Evolutionary conservation across 2,797 vertebrate species (phyloP).

Genomic region (Labeo calbasu): DNA sequence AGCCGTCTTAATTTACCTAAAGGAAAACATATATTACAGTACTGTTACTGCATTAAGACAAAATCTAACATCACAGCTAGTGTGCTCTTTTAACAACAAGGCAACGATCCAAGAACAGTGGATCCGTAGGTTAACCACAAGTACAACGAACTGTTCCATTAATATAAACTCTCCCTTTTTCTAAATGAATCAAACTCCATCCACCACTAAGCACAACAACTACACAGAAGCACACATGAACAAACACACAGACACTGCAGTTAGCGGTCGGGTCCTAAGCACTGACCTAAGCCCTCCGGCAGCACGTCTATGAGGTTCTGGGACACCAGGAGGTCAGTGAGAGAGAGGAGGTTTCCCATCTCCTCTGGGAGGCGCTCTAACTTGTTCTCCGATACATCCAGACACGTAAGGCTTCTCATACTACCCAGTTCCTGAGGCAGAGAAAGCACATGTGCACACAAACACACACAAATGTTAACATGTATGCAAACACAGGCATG

Average conservation of each 20-base stretch:
- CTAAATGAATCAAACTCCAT: not conserved
- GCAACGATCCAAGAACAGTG: not conserved
- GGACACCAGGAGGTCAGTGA: conserved; percentile 94
- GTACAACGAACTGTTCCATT: not conserved
- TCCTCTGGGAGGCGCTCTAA: conserved; percentile 93
- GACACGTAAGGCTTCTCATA: conserved; percentile 91
- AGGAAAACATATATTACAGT: conserved; percentile 40
- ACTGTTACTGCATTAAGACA: not conserved
- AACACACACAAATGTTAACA: not conserved
- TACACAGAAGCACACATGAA: not conserved
- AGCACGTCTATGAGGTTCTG: conserved; percentile 92
- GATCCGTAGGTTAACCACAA: not conserved
- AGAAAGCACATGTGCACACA: conserved; percentile 30
- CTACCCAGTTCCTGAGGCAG: conserved; percentile 87
- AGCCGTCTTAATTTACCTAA: conserved; percentile 90
- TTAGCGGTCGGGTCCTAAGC: not conserved
- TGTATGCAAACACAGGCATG: not conserved
- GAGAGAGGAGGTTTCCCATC: conserved; percentile 84
- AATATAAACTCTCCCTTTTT: not conserved
- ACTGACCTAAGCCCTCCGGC: conserved; percentile 91
- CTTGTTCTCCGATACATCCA: conserved; percentile 98
- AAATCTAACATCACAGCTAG: not conserved
- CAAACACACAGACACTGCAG: not conserved
- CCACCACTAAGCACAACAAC: too few species aligned
- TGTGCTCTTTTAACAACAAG: not conserved